A percentile compares a stretch with the other conserved stretches of the same genome.
phyloP scores from a whole-genome alignment of 64 coral and sea anemone genomes.

The Porites australiensis region DNA sequence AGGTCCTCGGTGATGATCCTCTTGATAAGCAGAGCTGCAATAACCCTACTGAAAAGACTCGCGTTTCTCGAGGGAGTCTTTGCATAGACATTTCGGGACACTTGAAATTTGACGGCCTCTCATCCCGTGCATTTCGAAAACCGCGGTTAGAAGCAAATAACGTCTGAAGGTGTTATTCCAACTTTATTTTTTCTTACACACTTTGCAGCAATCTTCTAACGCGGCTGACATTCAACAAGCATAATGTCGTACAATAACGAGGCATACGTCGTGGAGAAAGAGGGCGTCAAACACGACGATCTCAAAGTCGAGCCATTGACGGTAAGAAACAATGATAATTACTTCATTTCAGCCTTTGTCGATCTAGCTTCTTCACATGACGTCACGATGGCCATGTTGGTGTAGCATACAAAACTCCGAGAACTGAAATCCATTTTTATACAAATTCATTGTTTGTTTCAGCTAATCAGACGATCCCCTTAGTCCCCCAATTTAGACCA shows the following conservation, averaged over 20 bases:
- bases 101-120: neutral
- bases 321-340: neutral
- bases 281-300: neutral
- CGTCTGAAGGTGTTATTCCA: neutral
- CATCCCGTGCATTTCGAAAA: neutral
- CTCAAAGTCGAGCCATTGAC: neutral
- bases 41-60: neutral
- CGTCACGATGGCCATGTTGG: neutral
- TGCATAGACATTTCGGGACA: neutral
- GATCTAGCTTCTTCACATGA: neutral
- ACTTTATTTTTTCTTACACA: neutral
- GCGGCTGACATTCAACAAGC: neutral
- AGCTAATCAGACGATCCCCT: neutral
- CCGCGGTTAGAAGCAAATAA: neutral
- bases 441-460: neutral
- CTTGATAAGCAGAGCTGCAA: neutral
- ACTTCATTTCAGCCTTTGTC: neutral
- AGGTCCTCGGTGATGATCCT: neutral
- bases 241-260: neutral
- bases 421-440: neutral
- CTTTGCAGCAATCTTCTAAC: neutral
- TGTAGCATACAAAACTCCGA: neutral
- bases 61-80: neutral
- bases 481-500: neutral
- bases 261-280: neutral